Evolutionary conservation across 2,888 invertebrate genomes (phyloP).

Genomic region (Drosophila mimetica): DNA sequence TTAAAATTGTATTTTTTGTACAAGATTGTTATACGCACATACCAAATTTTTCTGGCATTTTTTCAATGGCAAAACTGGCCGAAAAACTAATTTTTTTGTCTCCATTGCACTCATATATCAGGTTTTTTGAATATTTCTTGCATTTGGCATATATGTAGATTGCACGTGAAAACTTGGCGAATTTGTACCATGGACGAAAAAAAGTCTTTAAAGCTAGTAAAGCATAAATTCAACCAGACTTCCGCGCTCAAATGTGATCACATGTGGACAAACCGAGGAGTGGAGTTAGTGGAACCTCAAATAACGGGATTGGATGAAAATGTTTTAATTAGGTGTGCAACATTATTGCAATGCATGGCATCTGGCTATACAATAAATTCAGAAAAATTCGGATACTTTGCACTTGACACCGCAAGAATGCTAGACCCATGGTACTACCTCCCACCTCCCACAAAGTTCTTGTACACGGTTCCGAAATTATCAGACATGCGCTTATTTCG

Average conservation of each 20-base stretch:
- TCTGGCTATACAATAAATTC: conserved; percentile 13
- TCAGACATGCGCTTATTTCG: not conserved
- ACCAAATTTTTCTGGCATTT: too few relatives aligned
- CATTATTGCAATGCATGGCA: conserved; percentile 20
- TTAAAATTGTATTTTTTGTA: too few relatives aligned
- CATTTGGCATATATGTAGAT: conserved; percentile 7
- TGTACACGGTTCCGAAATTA: not conserved
- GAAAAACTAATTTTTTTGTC: too few relatives aligned
- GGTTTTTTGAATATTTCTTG: conserved; percentile 1
- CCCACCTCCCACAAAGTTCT: not conserved
- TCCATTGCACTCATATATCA: conserved; percentile 25
- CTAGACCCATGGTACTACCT: not conserved
- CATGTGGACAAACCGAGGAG: not conserved
- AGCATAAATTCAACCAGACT: conserved; percentile 21
- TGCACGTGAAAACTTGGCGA: conserved; percentile 19
- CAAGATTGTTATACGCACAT: too few relatives aligned
- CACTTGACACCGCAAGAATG: not conserved
- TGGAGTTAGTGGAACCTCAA: conserved; percentile 8
- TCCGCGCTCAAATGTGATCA: conserved; percentile 13
- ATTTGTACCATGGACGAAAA: conserved; percentile 15
- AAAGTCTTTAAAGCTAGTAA: conserved; percentile 8
- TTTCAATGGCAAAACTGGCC: too few relatives aligned
- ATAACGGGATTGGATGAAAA: conserved; percentile 5
- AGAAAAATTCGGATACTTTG: conserved; percentile 5
- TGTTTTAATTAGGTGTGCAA: conserved; percentile 14